These are phyloP conservation scores for Brachirus orientalis DNA, from an alignment of 2,113 vertebrate species.

Conservation along the genomic window DNA sequence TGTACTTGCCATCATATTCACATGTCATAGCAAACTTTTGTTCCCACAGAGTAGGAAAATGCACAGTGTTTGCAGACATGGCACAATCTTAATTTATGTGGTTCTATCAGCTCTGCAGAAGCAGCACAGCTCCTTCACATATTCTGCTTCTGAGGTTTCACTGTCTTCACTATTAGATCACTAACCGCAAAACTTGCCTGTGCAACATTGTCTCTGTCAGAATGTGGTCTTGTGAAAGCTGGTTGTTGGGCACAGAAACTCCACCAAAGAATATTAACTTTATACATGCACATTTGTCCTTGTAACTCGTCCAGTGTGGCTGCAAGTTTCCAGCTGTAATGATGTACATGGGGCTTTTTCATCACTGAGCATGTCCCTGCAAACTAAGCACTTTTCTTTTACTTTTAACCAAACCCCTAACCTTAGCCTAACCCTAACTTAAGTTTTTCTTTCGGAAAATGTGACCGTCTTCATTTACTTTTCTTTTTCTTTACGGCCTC, in stretches of 20 bases:
- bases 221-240: conserved; percentile 4
- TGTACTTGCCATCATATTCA: background rate
- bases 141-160: conserved; percentile 2
- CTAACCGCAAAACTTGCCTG: conserved; percentile 1
- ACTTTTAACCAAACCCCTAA: background rate
- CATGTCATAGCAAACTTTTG: conserved; percentile 1
- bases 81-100: conserved; percentile 1
- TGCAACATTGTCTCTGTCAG: conserved; percentile 11
- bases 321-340: conserved; percentile 5
- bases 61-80: conserved; percentile 5
- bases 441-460: background rate
- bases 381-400: background rate
- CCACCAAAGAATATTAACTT: background rate
- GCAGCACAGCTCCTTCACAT: background rate
- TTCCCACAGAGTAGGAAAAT: background rate
- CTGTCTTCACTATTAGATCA: conserved; percentile 1
- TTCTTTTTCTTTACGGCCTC: background rate
- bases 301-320: background rate
- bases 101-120: background rate
- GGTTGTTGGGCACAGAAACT: background rate
- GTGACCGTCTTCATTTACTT: background rate
- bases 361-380: background rate
- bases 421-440: background rate
- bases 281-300: background rate
- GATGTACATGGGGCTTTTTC: background rate